Conservation (phyloP, 30 jellyfish, hydroid and myxozoan genomes). For the Hydractinia symbiolongicarpus region DNA sequence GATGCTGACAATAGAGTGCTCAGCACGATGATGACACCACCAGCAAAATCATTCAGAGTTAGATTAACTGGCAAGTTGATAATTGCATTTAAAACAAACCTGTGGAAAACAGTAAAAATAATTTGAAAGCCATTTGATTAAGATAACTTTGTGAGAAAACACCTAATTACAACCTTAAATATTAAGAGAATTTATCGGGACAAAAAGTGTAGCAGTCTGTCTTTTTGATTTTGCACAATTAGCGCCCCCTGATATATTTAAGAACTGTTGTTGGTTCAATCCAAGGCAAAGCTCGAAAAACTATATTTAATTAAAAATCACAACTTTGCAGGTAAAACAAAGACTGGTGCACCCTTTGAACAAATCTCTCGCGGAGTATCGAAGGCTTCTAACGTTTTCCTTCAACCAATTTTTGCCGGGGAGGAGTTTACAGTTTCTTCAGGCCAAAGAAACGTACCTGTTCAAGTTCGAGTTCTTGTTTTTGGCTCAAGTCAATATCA, state of each 20-base stretch:
- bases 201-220: no score
- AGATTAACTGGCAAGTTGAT: background rate
- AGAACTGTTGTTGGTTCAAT: no score
- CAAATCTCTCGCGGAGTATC: slow-evolving; percentile 48
- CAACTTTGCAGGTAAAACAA: slow-evolving; percentile 19
- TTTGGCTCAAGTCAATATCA: background rate
- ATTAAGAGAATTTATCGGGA: no score
- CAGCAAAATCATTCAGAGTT: background rate
- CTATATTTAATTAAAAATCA: no score
- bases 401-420: slow-evolving; percentile 42
- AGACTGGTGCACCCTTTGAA: slow-evolving; percentile 40
- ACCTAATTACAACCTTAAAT: no score
- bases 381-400: slow-evolving; percentile 30
- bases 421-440: slow-evolving; percentile 31
- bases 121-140: no score
- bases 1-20: background rate
- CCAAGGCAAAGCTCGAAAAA: no score
- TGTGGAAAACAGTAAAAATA: no score
- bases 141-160: no score
- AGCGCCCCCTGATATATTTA: no score
- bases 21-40: background rate
- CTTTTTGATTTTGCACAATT: no score
- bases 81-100: no score
- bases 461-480: background rate
- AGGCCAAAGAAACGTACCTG: background rate